Percentiles rank a stretch among this genome's conserved stretches.
Conservation (phyloP, 1,140 invertebrate genomes). For the Drosophila quadrilineata region DNA sequence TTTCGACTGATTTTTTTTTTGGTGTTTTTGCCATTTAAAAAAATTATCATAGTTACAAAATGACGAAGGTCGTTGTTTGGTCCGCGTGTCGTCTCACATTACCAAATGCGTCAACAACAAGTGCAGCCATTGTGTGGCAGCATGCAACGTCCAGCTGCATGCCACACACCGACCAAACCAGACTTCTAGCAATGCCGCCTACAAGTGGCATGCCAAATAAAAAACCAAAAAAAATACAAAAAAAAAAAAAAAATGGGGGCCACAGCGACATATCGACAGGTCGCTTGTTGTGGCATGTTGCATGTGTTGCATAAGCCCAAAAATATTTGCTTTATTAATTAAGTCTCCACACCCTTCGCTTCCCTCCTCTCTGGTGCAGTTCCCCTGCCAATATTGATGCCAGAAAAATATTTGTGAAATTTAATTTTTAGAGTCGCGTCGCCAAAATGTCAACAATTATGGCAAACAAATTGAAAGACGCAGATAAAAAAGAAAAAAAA, state of each 20-base stretch:
- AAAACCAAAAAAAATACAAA: too few relatives aligned
- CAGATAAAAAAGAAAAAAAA: background rate
- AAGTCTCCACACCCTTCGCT: constrained; percentile 34
- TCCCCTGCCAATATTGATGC: too few relatives aligned
- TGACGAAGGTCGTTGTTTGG: constrained; percentile 63
- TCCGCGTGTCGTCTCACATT: constrained; percentile 34
- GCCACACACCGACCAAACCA: too few relatives aligned
- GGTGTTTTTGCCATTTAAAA: constrained; percentile 16
- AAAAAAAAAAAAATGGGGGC: constrained; percentile 43
- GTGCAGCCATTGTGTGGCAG: constrained; percentile 40
- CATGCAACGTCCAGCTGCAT: too few relatives aligned
- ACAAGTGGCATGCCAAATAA: too few relatives aligned
- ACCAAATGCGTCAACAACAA: constrained; percentile 39
- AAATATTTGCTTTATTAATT: constrained; percentile 78
- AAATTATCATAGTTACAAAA: constrained; percentile 58
- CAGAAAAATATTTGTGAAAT: too few relatives aligned
- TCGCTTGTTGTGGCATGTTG: constrained; percentile 53
- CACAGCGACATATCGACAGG: too few relatives aligned
- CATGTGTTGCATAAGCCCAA: constrained; percentile 61
- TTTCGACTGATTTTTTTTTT: background rate
- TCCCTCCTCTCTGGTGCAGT: too few relatives aligned
- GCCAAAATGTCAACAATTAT: constrained; percentile 37
- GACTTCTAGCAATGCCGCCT: too few relatives aligned
- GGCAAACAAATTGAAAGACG: constrained; percentile 16
- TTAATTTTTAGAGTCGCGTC: too few relatives aligned